A percentile compares a stretch with the other conserved stretches of the same genome.
Evolutionary conservation across 2,888 invertebrate genomes (phyloP).

Genomic region (Steinernema carpocapsae): DNA sequence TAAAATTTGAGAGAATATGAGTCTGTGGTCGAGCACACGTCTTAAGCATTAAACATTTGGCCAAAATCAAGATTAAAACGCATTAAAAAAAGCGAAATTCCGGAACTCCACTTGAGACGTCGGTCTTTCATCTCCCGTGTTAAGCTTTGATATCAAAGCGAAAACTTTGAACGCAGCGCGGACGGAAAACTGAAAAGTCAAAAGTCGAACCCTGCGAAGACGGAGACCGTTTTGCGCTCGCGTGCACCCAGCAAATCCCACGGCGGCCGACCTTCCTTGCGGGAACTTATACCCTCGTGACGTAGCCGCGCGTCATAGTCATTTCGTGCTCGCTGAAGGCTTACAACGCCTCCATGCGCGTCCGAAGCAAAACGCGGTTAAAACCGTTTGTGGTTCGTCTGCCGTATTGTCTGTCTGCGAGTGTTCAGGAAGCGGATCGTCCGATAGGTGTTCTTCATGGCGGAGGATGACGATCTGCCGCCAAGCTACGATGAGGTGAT

Average conservation of each 20-base stretch:
- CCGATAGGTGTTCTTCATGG: not conserved
- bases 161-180: slow-evolving; percentile 31
- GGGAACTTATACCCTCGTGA: slow-evolving; percentile 31
- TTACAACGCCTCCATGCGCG: slow-evolving; percentile 18
- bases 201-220: not conserved
- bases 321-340: not conserved
- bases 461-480: slow-evolving; percentile 11
- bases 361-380: not conserved
- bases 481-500: slow-evolving; percentile 32
- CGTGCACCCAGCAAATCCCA: slow-evolving; percentile 21
- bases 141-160: slow-evolving; percentile 24
- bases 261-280: not conserved
- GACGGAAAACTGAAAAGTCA: not conserved
- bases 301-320: slow-evolving; percentile 20
- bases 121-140: not conserved
- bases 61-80: too few relatives aligned
- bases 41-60: too few relatives aligned
- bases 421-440: not conserved
- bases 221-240: not conserved
- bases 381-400: slow-evolving; percentile 5
- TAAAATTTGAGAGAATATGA: too few relatives aligned
- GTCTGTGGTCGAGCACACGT: too few relatives aligned
- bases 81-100: too few relatives aligned
- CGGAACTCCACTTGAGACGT: too few relatives aligned
- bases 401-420: not conserved